phyloP scores from a whole-genome alignment of 2,797 vertebrate species.

The Otolemur crassicaudatus region DNA sequence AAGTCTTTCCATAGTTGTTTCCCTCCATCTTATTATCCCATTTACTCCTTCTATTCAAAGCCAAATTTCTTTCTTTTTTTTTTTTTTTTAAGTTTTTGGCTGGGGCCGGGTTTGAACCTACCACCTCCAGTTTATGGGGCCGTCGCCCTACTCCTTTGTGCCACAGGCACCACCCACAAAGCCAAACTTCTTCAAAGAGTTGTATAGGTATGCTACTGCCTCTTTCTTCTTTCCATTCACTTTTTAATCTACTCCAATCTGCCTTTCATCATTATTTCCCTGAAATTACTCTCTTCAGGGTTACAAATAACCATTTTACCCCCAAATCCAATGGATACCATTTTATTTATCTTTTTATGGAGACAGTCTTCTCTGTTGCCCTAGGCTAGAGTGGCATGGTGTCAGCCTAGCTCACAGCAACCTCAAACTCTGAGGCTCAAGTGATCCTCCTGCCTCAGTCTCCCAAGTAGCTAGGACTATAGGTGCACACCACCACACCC shows the following conservation, averaged over 20 bases:
- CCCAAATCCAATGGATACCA: background rate
- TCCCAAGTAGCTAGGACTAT: too few species aligned
- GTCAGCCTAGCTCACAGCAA: too few species aligned
- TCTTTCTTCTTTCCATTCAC: background rate
- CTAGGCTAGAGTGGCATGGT: too few species aligned
- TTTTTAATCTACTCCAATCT: background rate
- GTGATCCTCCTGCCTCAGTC: too few species aligned
- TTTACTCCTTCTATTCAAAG: background rate
- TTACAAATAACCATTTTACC: background rate
- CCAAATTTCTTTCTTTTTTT: background rate
- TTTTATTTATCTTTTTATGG: background rate
- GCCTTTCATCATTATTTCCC: background rate
- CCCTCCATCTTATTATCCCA: background rate
- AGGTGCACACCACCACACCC: too few species aligned
- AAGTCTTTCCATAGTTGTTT: background rate
- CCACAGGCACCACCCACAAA: background rate
- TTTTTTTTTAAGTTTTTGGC: too few species aligned
- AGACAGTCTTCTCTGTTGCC: too few species aligned
- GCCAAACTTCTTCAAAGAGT: conserved; percentile 1
- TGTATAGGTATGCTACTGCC: background rate
- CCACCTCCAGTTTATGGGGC: too few species aligned
- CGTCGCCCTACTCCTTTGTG: too few species aligned
- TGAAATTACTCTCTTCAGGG: background rate
- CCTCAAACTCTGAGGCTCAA: too few species aligned
- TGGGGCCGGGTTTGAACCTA: too few species aligned